Evolutionary conservation across 64 coral and sea anemone species (phyloP), one percentile per base, ranked within the genome.

Genomic region (Dendrophyllia cribrosa): DNA sequence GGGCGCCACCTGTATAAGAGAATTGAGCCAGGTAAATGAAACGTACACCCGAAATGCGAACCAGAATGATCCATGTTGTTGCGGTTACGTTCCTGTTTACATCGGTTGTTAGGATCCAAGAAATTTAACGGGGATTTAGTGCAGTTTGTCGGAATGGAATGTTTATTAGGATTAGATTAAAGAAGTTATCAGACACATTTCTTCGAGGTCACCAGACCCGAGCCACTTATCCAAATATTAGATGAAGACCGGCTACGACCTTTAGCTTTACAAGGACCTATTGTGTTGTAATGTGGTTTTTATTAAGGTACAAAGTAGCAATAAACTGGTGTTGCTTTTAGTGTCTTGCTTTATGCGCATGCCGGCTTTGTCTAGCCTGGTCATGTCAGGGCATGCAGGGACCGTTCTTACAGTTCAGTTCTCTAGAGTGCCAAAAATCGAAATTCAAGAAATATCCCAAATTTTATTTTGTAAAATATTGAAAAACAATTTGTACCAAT

Each of bases 81-180:
- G 70, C 24, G 70, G 6, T 43, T 5, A 25, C 5, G 12, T 25
- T 26, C 1, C 23, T 72, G 9, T 44, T 45, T 72, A 26, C 5
- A 19, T 13, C 4, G 5, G 61, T 64, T 64, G 61, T 20, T 46
- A 46, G 0, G 70, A 72, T 72, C 11, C 10, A 9, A 17, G 16
- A 64, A 47, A 34, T 47, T 17, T 64, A 10, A 3, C 4, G 61
- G 64, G 26, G 64, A 59, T 34, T 79, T 83, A 16, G n/a, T 19
- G 13, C 34, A 15, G 47, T 19, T 84, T 67, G 44, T 14, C 45
- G 3, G 15, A 22, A 4, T 51, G 80, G 80, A 84, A 84, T 84
- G 80, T 84, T 84, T 51, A 22, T 68, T 22, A 19, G 45, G 80
- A 48, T 67, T 66, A 50, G 80, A 84, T 84, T 67, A 67, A 45